Evolutionary conservation across 2,797 vertebrate genomes (phyloP), one percentile per base, ranked within the genome.

Genomic region (Delichon dasypus): DNA sequence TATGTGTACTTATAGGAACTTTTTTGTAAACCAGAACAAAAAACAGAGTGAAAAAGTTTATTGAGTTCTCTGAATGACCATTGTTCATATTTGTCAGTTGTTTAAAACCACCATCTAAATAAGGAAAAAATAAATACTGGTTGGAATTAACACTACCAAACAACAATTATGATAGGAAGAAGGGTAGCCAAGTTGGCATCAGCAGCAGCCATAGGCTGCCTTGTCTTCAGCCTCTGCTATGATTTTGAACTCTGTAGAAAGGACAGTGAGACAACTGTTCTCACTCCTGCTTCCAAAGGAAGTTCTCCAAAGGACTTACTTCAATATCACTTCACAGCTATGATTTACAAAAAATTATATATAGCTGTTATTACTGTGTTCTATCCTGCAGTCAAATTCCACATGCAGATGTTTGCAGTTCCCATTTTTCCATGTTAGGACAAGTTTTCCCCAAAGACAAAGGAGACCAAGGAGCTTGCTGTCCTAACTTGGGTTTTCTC

Each of bases 11-110:
- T 76, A 45, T 1, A 78, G 32, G 27, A 94, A 64, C 8, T 71
- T 76, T 21, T 66, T 67, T 84, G 50, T 83, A 95, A 96, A 93
- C 34, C 16, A 65, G 57, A 80, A 48, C 8, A 75, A 85, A 47
- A 82, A 62, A 13, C 34, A 75, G 25, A 86, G 53, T 65, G 15
- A 67, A 95, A 82, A 84, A 20, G 11, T 58, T 89, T 19, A 10
- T 76, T 50, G 11, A 12, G 2, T 71, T 79, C 20, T 60, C 42
- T 76, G 34, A 65, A 58, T 65, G n/a, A 57, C 23, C 16, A 29
- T 27, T 55, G 30, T 34, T 71, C 4, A 36, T 65, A 20, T 64
- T 38, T 62, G 21, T 29, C 48, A 51, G n/a, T 42, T 82, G n/a
- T 83, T 20, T 70, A 75, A 90, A 86, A 45, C 2, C 2, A 72